Conservation (phyloP, 1,140 invertebrate genomes). For the Ridgeia piscesae region DNA sequence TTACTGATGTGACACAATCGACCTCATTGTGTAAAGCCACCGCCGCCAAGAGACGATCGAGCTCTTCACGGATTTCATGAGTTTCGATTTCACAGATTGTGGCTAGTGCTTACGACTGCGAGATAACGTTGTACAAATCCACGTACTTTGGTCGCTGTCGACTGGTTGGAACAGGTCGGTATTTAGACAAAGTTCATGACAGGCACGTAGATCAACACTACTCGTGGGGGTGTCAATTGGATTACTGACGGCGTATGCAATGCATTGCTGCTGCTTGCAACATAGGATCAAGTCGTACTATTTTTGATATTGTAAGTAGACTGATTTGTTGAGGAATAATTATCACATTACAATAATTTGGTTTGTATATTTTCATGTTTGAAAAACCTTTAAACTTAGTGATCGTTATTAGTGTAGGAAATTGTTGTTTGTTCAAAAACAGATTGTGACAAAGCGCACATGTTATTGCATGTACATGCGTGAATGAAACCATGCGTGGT, state of each 20-base stretch:
- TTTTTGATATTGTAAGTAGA: background rate
- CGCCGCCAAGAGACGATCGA: background rate
- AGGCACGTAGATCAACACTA: background rate
- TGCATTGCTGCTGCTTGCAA: background rate
- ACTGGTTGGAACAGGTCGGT: background rate
- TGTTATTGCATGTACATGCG: background rate
- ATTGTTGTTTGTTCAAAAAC: background rate
- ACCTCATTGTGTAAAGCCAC: background rate
- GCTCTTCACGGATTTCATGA: background rate
- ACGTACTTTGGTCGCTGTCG: background rate
- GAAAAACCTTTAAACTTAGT: background rate
- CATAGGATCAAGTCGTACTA: background rate
- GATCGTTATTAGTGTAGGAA: background rate
- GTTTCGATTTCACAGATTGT: background rate
- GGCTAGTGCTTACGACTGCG: background rate
- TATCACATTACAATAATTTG: no score
- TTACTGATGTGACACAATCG: background rate
- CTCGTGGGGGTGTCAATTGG: background rate
- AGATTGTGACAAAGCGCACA: background rate
- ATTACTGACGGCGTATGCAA: background rate
- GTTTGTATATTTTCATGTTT: background rate
- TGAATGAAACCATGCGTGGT: no score
- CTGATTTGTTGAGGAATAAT: no score
- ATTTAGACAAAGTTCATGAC: background rate
- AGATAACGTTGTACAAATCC: conserved; percentile 7